phyloP scores from a whole-genome alignment of 2,797 vertebrate species.

The Champsocephalus gunnari region DNA sequence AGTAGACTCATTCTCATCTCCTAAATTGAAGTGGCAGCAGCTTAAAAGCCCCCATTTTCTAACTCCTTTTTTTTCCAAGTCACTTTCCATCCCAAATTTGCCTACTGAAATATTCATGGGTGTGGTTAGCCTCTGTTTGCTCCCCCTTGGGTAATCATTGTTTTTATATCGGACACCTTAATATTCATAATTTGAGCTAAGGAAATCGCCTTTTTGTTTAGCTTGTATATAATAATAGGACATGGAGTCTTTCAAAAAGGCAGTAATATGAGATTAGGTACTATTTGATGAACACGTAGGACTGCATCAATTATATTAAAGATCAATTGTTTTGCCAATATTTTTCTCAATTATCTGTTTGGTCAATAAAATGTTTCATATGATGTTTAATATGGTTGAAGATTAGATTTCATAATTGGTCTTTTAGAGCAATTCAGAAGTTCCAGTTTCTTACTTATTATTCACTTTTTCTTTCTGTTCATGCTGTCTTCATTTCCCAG shows the following conservation, averaged over 20 bases:
- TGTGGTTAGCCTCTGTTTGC: slow-evolving; percentile 37
- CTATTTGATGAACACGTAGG: too few relatives aligned
- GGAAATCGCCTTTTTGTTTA: background rate
- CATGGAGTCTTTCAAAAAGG: too few relatives aligned
- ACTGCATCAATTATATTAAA: too few relatives aligned
- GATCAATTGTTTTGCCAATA: too few relatives aligned
- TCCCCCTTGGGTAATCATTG: slow-evolving; percentile 2
- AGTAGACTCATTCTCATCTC: slow-evolving; percentile 82
- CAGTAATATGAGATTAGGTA: too few relatives aligned
- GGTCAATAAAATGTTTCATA: too few relatives aligned
- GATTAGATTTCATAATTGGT: too few relatives aligned
- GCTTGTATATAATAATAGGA: too few relatives aligned
- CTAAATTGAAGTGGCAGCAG: slow-evolving; percentile 85
- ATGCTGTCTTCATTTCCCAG: background rate
- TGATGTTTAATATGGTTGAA: too few relatives aligned
- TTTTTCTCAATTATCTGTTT: too few relatives aligned
- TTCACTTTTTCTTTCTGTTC: background rate
- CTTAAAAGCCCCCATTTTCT: slow-evolving; percentile 71
- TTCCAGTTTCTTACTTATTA: background rate
- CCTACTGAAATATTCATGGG: slow-evolving; percentile 74
- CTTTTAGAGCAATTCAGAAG: background rate
- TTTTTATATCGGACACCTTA: slow-evolving; percentile 30
- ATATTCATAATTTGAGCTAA: background rate
- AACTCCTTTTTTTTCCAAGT: slow-evolving; percentile 34
- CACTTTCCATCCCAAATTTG: slow-evolving; percentile 54